Evolutionary conservation across 2,888 invertebrate species (phyloP), one percentile per base, ranked within the genome.

Genomic region (Mythimna loreyi): DNA sequence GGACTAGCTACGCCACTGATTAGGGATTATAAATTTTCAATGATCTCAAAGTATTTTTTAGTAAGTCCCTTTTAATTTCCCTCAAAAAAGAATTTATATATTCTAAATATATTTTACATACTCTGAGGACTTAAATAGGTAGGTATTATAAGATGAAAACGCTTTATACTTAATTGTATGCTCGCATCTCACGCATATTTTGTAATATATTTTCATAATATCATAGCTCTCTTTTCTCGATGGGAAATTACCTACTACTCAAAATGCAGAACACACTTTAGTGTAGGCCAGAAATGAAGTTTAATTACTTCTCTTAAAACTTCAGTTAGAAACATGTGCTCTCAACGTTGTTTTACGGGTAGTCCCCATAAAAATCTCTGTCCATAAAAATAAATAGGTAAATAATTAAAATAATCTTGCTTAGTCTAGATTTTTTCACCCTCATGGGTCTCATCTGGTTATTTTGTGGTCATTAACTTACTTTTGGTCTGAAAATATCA

Each of bases 211-310:
- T 53, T 53, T 16, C 25, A 45, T 36, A 55, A 36, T 16, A 28
- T 45, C 43, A 45, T 36, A 28, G 23, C 43, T 52, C n/a, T 36
- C 13, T 19, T 25, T 52, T 21, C 16, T 36, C 19, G 21, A 28
- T 36, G 9, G 36, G 43, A 21, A 70, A 61, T 59, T 69, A 52
- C 9, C 13, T n/a, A 19, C 21, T 13, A 59, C 50, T 68, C 59
- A 21, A 52, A 59, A 60, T 69, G 19, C 59, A 45, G 70, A 52
- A 33, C 33, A 69, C 43, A 70, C 21, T 59, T n/a, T 19, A 52
- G 36, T 69, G 33, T 45, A 43, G n/a, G 30, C 30, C 28, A 36
- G 21, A 59, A 19, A 52, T 43, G 25, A 23, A 16, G 13, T 68
- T 23, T 33, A 50, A 25, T 21, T 25, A 21, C 33, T 21, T 52